phyloP scores from a whole-genome alignment of 2,797 vertebrate genomes.

The Ambastaia sidthimunki region DNA sequence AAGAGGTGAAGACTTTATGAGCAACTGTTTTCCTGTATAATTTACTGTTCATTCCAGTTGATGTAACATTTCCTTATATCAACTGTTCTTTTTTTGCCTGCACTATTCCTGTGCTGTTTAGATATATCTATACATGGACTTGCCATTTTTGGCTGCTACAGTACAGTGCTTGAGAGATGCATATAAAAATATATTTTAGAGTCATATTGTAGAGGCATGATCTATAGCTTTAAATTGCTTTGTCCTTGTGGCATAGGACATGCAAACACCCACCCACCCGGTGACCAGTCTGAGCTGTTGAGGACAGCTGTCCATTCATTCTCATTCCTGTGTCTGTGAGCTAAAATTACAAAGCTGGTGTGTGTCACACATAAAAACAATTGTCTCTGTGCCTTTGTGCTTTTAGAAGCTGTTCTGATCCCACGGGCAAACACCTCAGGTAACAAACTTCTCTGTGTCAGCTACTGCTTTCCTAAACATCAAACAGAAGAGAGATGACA shows the following conservation, averaged over 20 bases:
- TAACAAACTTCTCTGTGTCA: slow-evolving; percentile 33
- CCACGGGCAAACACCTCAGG: slow-evolving; percentile 49
- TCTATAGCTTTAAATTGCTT: slow-evolving; percentile 40
- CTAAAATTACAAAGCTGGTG: slow-evolving; percentile 64
- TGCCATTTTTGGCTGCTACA: neutral
- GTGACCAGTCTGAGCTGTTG: slow-evolving; percentile 18
- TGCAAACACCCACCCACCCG: slow-evolving; percentile 43
- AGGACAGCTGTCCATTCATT: slow-evolving; percentile 53
- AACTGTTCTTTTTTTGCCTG: neutral
- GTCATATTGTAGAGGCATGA: neutral
- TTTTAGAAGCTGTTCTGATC: slow-evolving; percentile 29
- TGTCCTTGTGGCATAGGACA: slow-evolving; percentile 54
- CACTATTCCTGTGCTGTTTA: neutral
- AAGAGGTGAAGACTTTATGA: slow-evolving; percentile 24
- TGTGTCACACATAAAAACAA: slow-evolving; percentile 57
- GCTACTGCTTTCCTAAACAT: neutral
- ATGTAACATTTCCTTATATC: neutral
- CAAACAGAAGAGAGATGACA: neutral
- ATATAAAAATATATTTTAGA: slow-evolving; percentile 15
- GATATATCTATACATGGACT: neutral
- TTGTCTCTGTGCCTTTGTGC: slow-evolving; percentile 51
- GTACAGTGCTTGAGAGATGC: neutral
- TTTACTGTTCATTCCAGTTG: neutral
- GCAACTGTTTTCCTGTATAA: neutral
- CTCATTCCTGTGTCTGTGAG: slow-evolving; percentile 56